Conservation (phyloP, 2,888 invertebrate species). For the Lissocephala sabroskyi region DNA sequence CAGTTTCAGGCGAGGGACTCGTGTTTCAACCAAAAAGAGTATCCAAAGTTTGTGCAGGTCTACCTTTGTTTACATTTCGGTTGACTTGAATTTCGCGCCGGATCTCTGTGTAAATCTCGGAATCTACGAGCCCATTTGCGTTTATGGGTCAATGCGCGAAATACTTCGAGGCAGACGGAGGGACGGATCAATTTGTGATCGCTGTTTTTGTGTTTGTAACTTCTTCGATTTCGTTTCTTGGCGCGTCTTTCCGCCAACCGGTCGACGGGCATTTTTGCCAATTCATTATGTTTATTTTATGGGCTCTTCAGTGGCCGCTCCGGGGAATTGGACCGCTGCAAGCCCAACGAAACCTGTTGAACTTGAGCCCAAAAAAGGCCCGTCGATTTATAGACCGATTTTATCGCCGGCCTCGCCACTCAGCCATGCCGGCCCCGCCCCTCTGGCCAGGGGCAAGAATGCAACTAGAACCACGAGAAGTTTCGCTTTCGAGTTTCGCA, state of each 20-base stretch:
- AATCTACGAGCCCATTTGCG: no score
- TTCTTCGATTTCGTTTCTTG: slow-evolving; percentile 28
- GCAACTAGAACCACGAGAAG: no score
- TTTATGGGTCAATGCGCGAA: slow-evolving; percentile 51
- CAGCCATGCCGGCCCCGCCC: no score
- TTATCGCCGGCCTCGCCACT: no score
- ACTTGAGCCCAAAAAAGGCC: slow-evolving; percentile 54
- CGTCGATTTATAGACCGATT: no score
- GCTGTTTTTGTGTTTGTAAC: slow-evolving; percentile 44
- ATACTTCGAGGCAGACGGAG: not conserved
- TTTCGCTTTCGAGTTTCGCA: no score
- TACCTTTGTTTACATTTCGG: slow-evolving; percentile 16
- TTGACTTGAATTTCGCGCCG: not conserved
- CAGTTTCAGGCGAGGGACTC: no score
- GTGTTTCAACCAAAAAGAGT: no score
- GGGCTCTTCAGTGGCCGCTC: slow-evolving; percentile 19
- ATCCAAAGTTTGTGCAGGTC: not conserved
- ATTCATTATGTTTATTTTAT: slow-evolving; percentile 29
- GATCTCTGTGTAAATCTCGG: slow-evolving; percentile 12
- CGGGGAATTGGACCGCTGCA: slow-evolving; percentile 21
- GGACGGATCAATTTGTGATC: slow-evolving; percentile 25
- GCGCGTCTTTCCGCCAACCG: slow-evolving; percentile 8
- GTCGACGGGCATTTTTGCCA: slow-evolving; percentile 31
- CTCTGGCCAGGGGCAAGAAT: no score
- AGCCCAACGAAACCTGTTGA: slow-evolving; percentile 45